Base-by-base conservation (phyloP, 1,140 invertebrate genomes). In the Lutraria rhynchaena region DNA sequence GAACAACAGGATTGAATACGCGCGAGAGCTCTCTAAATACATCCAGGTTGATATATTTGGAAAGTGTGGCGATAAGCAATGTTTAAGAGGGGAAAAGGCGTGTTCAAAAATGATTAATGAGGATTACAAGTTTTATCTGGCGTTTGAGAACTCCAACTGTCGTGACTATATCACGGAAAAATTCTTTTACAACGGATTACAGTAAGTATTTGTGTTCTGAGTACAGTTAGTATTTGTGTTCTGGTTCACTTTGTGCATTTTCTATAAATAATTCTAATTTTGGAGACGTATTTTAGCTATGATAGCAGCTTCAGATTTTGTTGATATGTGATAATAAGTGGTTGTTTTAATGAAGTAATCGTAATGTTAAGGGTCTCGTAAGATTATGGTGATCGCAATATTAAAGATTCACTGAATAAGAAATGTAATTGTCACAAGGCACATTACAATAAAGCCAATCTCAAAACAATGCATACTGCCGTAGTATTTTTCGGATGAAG, bases 121-220 rank as follows among this genome's bases (percentile, higher is more conserved):
- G 65, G 96, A 98, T 67, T 99, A 99, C 93, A 99, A 99, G 91
- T 99, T 99, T 93, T 99, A 99, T 92, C 93, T 99, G 58, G 96
- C 98, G 0, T 99, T 99, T 90, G 93, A 93, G 77, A 93, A 93
- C 76, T 90, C 90, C 11, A 92, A 93, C 83, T 93, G 93, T 78
- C 77, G 86, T 17, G 93, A 93, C 80, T 93, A 93, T 81, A 92
- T 93, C 19, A 93, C 93, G 0, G 93, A 93, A 76, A 93, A 93
- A 83, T 91, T 95, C 9, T 97, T 89, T 74, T 81, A 88, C 19
- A 91, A 88, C 60, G 90, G 87, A 44, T 75, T 90, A 80, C 58
- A 74, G 90, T 91, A 86, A 90, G 90, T 92, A 98, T 81, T 15
- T 41, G 27, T 46, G 44, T 46, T 46, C n/a, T n/a, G n/a, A n/a